These are phyloP conservation scores for Drosophila mojavensis DNA, from an alignment of 1,140 invertebrate species.

Conservation along the genomic window DNA sequence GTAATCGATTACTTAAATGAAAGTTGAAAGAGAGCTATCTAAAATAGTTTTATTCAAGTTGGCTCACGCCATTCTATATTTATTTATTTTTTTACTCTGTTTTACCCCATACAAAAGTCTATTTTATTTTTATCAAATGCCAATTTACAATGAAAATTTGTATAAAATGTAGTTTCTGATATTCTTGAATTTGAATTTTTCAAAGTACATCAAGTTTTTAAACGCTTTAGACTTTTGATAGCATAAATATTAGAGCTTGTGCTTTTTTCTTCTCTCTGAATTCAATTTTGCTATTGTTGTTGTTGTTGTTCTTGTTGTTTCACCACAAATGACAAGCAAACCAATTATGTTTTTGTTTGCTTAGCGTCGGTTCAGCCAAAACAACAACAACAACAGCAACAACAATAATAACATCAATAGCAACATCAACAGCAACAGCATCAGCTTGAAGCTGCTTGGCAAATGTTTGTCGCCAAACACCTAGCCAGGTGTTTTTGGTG, in stretches of 20 bases:
- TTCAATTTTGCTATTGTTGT: conserved; percentile 11
- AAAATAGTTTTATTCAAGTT: too few species aligned
- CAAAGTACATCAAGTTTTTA: background rate
- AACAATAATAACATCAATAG: background rate
- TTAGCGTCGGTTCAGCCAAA: conserved; percentile 52
- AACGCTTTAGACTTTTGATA: conserved; percentile 1
- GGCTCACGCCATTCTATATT: too few species aligned
- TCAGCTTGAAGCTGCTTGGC: conserved; percentile 2
- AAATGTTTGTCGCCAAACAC: conserved; percentile 37
- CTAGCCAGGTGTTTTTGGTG: conserved; percentile 25
- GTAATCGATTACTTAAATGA: too few species aligned
- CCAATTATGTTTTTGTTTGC: conserved; percentile 80
- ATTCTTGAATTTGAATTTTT: background rate
- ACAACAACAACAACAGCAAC: conserved; percentile 4
- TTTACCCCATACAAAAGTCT: too few species aligned
- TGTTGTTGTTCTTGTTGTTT: conserved; percentile 66
- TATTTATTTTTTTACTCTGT: too few species aligned
- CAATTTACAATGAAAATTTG: too few species aligned
- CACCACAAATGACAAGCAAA: conserved; percentile 75
- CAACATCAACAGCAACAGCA: background rate
- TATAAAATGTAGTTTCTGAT: background rate
- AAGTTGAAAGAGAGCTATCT: too few species aligned
- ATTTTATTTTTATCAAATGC: too few species aligned
- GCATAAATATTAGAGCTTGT: conserved; percentile 60
- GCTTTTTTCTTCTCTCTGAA: conserved; percentile 1